Evolutionary conservation across 1,140 invertebrate species (phyloP), one percentile per base, ranked within the genome.

Genomic region (Bombus superbus): DNA sequence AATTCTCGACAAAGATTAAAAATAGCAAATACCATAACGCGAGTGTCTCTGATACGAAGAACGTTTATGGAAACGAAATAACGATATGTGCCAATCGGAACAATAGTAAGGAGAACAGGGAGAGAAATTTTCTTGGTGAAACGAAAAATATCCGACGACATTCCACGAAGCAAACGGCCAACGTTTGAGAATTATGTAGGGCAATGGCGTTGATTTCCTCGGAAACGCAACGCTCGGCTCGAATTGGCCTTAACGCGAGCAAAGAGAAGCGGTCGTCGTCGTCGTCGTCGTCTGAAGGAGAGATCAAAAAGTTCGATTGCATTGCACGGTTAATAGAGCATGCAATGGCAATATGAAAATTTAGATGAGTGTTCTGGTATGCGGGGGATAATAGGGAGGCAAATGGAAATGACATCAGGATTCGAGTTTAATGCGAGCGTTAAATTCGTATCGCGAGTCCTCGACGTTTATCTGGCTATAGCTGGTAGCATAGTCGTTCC

Each of bases 351-450:
- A 80, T 72, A 69, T 77, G 81, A 85, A 85, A 80, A 85, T 85
- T 85, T 72, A 72, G 53, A 85, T 44, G 83, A 64, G 42, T 62
- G 68, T 28, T 42, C 53, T 79, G 76, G 77, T 72, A 85, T 64
- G 75, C 42, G 38, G 10, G 9, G 64, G 53, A 85, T 64, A 80
- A 77, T 57, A 69, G 22, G 11, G 32, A 18, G 73, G 74, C 3
- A 77, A 85, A 85, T 85, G 68, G 42, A 72, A 85, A 80, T 80
- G 77, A 85, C 83, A 85, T 85, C 68, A 80, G 35, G 64, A 85
- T 85, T 80, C 76, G 79, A 80, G 76, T 42, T 47, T 80, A 84
- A 84, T 32, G 74, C 40, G n/a, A 69, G 32, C 68, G 38, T 85
- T 72, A 79, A 85, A 77, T 83, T 83, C 62, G 74, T 83, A 59